Conservation (phyloP, 2,113 vertebrate genomes). For the Ochotona princeps region DNA sequence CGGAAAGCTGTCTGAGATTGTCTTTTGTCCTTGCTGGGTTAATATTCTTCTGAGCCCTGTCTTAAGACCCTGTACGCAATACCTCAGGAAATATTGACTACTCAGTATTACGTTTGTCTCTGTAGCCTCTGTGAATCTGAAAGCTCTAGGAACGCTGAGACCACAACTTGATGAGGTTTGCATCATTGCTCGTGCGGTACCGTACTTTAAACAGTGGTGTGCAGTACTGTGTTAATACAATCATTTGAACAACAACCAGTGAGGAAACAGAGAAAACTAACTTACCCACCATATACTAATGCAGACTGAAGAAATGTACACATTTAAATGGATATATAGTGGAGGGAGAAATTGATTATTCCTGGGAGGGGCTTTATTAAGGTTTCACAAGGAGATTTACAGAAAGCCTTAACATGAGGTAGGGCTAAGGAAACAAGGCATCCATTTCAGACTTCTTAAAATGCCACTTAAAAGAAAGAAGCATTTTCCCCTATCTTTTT, state of each 20-base stretch:
- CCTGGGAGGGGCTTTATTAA: background rate
- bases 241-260: background rate
- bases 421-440: background rate
- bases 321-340: background rate
- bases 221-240: background rate
- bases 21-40: background rate
- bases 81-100: too few species aligned
- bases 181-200: background rate
- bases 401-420: background rate
- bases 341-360: background rate
- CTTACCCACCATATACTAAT: background rate
- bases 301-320: background rate
- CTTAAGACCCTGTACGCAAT: background rate
- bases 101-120: background rate
- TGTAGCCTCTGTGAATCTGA: background rate
- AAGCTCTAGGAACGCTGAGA: background rate
- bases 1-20: background rate
- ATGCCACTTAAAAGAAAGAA: background rate
- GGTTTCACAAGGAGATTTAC: background rate
- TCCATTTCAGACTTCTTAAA: background rate
- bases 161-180: background rate
- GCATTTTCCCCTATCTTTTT: background rate
- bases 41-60: background rate
- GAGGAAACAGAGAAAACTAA: constrained; percentile 22
- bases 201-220: background rate